Conservation (phyloP, 2,888 invertebrate genomes). For the Synergus laeviventris region DNA sequence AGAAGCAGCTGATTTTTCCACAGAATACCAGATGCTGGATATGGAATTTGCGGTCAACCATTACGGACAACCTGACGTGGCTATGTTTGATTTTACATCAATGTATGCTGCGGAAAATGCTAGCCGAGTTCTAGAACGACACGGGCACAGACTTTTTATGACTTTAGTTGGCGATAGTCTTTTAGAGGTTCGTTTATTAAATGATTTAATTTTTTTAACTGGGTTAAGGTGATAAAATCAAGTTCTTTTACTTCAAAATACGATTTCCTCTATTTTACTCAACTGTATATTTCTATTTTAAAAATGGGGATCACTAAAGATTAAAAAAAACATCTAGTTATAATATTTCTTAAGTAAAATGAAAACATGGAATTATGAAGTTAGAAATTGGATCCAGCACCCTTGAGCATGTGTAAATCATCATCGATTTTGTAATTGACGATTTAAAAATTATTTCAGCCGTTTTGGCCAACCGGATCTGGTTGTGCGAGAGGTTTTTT, state of each 20-base stretch:
- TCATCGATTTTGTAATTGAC: constrained; percentile 9
- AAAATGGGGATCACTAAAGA: not conserved
- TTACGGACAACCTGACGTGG: constrained; percentile 97
- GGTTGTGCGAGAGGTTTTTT: constrained; percentile 98
- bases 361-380: too few relatives aligned
- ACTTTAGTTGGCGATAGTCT: constrained; percentile 97
- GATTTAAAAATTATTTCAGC: constrained; percentile 76
- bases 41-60: constrained; percentile 98
- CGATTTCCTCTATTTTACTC: too few relatives aligned
- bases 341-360: too few relatives aligned
- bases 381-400: too few relatives aligned
- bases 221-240: not conserved
- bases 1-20: constrained; percentile 96
- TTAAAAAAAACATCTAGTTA: too few relatives aligned
- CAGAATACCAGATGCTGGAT: constrained; percentile 89
- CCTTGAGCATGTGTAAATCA: constrained; percentile 24
- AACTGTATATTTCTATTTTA: not conserved
- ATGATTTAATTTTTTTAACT: not conserved
- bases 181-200: constrained; percentile 82
- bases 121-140: constrained; percentile 85
- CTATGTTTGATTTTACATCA: constrained; percentile 99
- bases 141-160: constrained; percentile 89
- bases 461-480: constrained; percentile 99
- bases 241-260: not conserved
- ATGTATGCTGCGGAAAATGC: constrained; percentile 99